These are phyloP conservation scores for Leptodactylus fuscus DNA, from an alignment of 2,113 vertebrate species.

Conservation along the genomic window DNA sequence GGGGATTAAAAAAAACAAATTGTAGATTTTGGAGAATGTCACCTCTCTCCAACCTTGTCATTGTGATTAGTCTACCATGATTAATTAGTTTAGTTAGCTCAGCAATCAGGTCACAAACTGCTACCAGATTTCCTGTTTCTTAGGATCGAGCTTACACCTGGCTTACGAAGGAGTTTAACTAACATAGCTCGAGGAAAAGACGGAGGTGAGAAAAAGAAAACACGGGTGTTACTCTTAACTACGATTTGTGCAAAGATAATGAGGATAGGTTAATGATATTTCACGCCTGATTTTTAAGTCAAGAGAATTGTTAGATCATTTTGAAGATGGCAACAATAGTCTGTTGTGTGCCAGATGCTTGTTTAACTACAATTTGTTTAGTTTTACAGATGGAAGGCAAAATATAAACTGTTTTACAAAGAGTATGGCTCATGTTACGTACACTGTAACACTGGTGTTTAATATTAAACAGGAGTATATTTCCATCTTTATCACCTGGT, in stretches of 20 bases:
- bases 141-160: constrained; percentile 61
- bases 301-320: constrained; percentile 35
- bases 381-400: constrained; percentile 43
- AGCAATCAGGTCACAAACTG: constrained; percentile 80
- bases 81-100: constrained; percentile 88
- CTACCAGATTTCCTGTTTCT: constrained; percentile 27
- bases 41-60: constrained; percentile 87
- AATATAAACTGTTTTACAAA: constrained; percentile 43
- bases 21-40: constrained; percentile 85
- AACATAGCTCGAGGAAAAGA: constrained; percentile 30
- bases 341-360: constrained; percentile 9
- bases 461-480: constrained; percentile 25
- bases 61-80: constrained; percentile 86
- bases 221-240: constrained; percentile 26
- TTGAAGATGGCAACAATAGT: not conserved
- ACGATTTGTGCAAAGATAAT: constrained; percentile 25
- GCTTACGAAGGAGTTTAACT: constrained; percentile 8
- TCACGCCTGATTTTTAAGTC: constrained; percentile 31
- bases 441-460: constrained; percentile 8
- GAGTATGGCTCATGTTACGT: constrained; percentile 3
- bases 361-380: constrained; percentile 46
- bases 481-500: constrained; percentile 12
- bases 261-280: constrained; percentile 34
- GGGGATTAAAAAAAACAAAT: constrained; percentile 72
- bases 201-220: constrained; percentile 33